Base-by-base conservation (phyloP, 1,140 invertebrate species). In the Teleopsis dalmanni region DNA sequence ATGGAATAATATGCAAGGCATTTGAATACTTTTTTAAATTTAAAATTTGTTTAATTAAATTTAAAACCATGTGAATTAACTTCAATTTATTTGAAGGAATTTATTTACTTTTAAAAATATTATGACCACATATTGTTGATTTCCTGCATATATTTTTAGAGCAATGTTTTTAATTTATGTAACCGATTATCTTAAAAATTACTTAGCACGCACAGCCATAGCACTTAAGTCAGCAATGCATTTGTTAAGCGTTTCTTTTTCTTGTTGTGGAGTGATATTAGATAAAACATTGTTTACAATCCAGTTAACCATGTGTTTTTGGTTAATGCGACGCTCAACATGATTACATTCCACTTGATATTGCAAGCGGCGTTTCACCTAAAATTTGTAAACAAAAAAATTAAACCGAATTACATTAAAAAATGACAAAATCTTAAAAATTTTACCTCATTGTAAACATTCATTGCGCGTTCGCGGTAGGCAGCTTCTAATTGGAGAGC, bases 251-350 rank as follows among this genome's bases (percentile, higher is more conserved):
- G 84, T 85, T 50, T 89, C 83, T 72, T 94, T 91, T 71, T 98
- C 92, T 74, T 94, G 91, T 62, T 95, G 84, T 1, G 91, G 83
- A 38, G 91, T 93, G 61, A 97, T 91, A 48, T 90, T 83, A 60
- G 87, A 83, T 31, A 82, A 74, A 8, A 98, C 95, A 64, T 78
- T 87, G 52, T 75, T 72, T 3, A 95, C 82, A 51, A 98, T 87
- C 90, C 91, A 98, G 62, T 91, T 81, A 1, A 91, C 89, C 87
- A 97, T 89, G 70, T 96, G 87, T 71, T 87, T 89, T 70, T 96
- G 93, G 55, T 86, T 78, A 56, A 96, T 80, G 56, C 85, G 82
- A 18, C 85, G 81, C 58, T 91, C 83, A 38, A 92, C 74, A 46
- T 76, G 83, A 54, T 85, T 75, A 53, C 85, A 80, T 65, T 95